phyloP scores from a whole-genome alignment of 2,888 invertebrate genomes.

The Oscheius sp. region DNA sequence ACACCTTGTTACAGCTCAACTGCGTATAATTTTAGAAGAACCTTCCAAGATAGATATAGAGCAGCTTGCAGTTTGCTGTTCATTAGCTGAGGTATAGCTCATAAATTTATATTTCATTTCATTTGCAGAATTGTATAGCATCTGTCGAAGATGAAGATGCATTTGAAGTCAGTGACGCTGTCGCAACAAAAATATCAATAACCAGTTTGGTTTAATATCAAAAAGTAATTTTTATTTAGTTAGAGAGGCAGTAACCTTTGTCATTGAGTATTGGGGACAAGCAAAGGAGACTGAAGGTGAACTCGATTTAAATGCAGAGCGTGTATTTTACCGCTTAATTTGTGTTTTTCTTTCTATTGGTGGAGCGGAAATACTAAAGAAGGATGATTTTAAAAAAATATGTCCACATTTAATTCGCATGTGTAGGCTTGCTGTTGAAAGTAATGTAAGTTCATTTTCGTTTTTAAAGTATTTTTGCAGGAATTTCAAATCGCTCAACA shows the following conservation, averaged over 20 bases:
- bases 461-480: background rate
- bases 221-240: constrained; percentile 18
- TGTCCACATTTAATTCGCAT: background rate
- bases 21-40: constrained; percentile 26
- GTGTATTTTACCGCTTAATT: constrained; percentile 4
- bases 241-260: constrained; percentile 6
- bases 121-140: constrained; percentile 8
- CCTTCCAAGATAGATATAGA: constrained; percentile 15
- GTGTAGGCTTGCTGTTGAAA: constrained; percentile 4
- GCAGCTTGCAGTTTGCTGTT: constrained; percentile 3
- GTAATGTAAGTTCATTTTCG: background rate
- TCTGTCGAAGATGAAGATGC: constrained; percentile 16
- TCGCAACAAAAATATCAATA: constrained; percentile 12
- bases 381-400: constrained; percentile 3
- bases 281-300: constrained; percentile 14
- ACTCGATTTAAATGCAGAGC: constrained; percentile 5
- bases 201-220: background rate
- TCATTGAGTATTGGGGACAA: constrained; percentile 24
- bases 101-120: background rate
- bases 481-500: constrained; percentile 5
- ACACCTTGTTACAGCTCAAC: constrained; percentile 15
- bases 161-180: constrained; percentile 3
- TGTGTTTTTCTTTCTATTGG: constrained; percentile 27
- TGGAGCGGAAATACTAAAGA: constrained; percentile 9
- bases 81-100: constrained; percentile 13